Conservation (phyloP, 2,888 invertebrate genomes). For the Thymelicus acteon region DNA sequence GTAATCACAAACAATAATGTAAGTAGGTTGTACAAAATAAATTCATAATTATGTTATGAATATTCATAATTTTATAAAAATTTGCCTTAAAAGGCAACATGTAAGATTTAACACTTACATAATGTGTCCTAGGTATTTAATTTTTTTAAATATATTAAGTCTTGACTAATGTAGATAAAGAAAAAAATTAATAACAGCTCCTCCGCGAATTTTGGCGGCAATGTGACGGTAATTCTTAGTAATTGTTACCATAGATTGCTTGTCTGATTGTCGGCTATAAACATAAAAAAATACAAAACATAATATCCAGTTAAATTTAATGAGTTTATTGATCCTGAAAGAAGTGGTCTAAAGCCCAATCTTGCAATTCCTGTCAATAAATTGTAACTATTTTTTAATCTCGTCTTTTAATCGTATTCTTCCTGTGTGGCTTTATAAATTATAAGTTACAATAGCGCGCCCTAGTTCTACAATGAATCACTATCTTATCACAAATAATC, state of each 20-base stretch:
- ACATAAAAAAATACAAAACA: no score
- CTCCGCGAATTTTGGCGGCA: no score
- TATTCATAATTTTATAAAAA: background rate
- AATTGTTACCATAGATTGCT: no score
- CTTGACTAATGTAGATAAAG: no score
- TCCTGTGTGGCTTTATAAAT: constrained; percentile 5
- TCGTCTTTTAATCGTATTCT: constrained; percentile 28
- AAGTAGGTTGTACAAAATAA: background rate
- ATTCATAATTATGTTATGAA: background rate
- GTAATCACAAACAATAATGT: background rate
- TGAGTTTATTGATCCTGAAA: background rate
- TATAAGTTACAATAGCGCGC: constrained; percentile 36
- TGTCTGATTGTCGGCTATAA: no score
- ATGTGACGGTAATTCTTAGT: no score
- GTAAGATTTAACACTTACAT: no score
- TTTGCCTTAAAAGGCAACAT: no score
- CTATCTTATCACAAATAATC: constrained; percentile 67
- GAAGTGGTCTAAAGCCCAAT: background rate
- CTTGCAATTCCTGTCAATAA: constrained; percentile 39
- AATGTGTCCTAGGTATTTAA: no score
- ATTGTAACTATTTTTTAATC: constrained; percentile 39
- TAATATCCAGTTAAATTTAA: background rate
- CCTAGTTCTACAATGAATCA: constrained; percentile 58
- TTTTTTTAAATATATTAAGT: no score
- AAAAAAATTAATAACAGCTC: no score